Evolutionary conservation across 1,140 invertebrate genomes (phyloP), one percentile per base, ranked within the genome.

Genomic region (Eurytemora carolleeae): DNA sequence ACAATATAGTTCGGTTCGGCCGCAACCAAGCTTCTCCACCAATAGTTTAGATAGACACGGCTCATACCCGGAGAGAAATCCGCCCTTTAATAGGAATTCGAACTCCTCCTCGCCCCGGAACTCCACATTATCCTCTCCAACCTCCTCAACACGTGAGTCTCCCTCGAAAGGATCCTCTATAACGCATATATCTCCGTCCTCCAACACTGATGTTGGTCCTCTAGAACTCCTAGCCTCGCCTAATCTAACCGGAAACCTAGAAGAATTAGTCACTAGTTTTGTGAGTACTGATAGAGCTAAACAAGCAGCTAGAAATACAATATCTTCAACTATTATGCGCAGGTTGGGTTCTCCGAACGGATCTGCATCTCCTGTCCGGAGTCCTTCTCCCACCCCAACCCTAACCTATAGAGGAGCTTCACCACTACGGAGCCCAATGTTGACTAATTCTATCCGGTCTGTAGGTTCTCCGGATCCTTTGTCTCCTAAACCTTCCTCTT

Each of bases 241-340:
- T 22, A 24, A 59, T 7, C 20, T 59, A 7, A 57, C 17, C 21
- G 60, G 60, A 22, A 62, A 55, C 25, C 22, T 62, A 1, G 54
- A 62, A 54, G 60, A 62, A 17, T 24, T 62, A 20, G 60, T 62
- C 60, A 62, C 21, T 54, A 62, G 52, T 21, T 62, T 62, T 24
- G 60, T 62, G 17, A 58, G 52, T 24, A 61, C 60, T 23, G 60
- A 62, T 57, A 19, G 60, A 18, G 60, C 60, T 20, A 62, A 62
- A 24, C 60, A 62, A 23, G 60, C 60, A 15, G 60, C 60, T 17
- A 52, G 60, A 22, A 19, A 62, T 2, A 60, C 59, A 20, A 60
- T 53, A 58, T 53, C 58, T 1, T 59, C 58, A 22, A 59, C 58
- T 18, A 59, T 59, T 25, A 59, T 25, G 19, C 31, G 31, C 31